Conservation (phyloP, 2,797 vertebrate species). For the Cryptoblepharus egeriae region DNA sequence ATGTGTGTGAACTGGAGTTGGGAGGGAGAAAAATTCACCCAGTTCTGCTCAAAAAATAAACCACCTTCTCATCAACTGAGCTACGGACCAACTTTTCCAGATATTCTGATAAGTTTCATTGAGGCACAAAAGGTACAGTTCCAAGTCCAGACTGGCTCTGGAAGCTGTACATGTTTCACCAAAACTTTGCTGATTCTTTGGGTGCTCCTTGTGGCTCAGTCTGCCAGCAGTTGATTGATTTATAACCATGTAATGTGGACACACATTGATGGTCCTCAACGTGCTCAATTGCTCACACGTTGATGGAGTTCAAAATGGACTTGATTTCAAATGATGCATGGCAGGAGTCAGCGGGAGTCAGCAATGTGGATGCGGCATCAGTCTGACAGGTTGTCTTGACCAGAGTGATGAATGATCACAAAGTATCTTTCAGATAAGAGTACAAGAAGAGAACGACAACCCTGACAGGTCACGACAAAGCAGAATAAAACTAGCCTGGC, state of each 20-base stretch:
- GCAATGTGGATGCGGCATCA: not conserved
- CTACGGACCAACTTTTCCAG: not conserved
- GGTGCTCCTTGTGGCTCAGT: not conserved
- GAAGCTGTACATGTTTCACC: not conserved
- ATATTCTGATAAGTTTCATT: not conserved
- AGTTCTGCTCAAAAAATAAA: no score
- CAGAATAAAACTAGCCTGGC: not conserved
- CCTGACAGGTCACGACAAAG: not conserved
- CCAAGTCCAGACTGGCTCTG: no score
- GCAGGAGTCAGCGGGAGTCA: not conserved
- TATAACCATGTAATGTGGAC: no score
- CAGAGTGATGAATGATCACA: not conserved
- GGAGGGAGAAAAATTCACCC: not conserved
- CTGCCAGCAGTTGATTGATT: not conserved
- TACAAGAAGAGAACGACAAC: not conserved
- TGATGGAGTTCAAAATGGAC: not conserved
- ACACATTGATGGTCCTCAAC: no score
- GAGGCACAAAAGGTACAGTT: not conserved
- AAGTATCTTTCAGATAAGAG: not conserved
- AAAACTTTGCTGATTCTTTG: not conserved
- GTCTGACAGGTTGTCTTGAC: not conserved
- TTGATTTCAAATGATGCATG: not conserved
- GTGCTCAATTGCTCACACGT: no score
- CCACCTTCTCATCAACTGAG: not conserved
- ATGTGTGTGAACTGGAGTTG: no score